Evolutionary conservation across 1,140 invertebrate species (phyloP).

Genomic region (Drosophila takahashii): DNA sequence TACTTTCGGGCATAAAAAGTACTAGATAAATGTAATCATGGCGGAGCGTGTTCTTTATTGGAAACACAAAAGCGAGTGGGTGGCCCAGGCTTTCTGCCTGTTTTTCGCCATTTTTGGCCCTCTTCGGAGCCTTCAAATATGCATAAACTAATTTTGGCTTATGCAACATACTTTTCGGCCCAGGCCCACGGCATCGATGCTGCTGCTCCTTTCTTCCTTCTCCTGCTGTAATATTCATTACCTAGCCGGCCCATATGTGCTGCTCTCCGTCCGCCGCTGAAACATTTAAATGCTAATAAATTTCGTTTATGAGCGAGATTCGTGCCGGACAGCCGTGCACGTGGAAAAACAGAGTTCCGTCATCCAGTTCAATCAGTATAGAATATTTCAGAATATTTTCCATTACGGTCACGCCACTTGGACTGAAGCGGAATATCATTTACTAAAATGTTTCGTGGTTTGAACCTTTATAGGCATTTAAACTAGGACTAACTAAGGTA

Average conservation of each 20-base stretch:
- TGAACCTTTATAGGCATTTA: too few species aligned
- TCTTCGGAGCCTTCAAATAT: constrained; percentile 53
- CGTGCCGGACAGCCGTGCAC: constrained; percentile 39
- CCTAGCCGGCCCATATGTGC: constrained; percentile 54
- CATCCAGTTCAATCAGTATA: not conserved
- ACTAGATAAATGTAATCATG: constrained; percentile 47
- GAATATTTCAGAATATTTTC: not conserved
- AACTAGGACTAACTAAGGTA: too few species aligned
- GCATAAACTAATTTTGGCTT: constrained; percentile 69
- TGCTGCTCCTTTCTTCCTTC: not conserved
- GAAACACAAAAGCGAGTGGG: constrained; percentile 35
- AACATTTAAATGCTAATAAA: constrained; percentile 74
- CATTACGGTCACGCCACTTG: not conserved
- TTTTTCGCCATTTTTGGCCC: constrained; percentile 9
- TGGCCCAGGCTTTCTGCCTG: not conserved
- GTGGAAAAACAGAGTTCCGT: not conserved
- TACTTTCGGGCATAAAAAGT: constrained; percentile 35
- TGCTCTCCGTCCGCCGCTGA: constrained; percentile 27
- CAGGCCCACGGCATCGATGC: constrained; percentile 42
- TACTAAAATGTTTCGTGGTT: too few species aligned
- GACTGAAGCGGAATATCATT: too few species aligned
- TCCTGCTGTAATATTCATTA: constrained; percentile 65
- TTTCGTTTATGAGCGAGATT: constrained; percentile 61
- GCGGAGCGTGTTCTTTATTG: constrained; percentile 30
- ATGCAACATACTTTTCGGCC: constrained; percentile 58